Evolutionary conservation across 2,888 invertebrate genomes (phyloP), one percentile per base, ranked within the genome.

Genomic region (Orthosia incerta): DNA sequence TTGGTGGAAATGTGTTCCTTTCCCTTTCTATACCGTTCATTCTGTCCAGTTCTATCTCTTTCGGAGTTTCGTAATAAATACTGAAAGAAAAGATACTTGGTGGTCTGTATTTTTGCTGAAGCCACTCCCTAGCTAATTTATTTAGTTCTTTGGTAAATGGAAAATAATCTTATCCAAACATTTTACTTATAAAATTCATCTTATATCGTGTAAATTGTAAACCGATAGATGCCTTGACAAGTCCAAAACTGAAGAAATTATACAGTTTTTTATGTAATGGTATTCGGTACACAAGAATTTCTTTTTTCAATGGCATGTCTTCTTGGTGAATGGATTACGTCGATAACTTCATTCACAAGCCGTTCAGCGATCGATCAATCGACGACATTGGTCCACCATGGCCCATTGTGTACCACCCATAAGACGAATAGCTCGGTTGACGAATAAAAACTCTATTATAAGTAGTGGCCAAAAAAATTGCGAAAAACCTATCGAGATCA

Each of bases 401-500:
- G 16, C 7, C 66, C 26, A 71, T 74, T 79, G 70, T 79, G 63
- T 63, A 57, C 7, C 20, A 39, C 46, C 51, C 46, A 67, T 48
- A 60, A 70, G 70, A 80, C 60, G 59, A 55, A 80, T 68, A 50
- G 63, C 51, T n/a, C 39, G 56, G 63, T 61, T 64, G 68, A 69
- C 53, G 46, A 51, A 78, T 69, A 79, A 79, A 79, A 79, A 79
- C 62, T 66, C 66, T 23, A 69, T 26, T 61, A 60, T 26, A 78
- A 59, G 4, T 31, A n/a, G 11, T 12, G 1, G 23, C 18, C 51
- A 80, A 67, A 79, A 71, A 80, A 60, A 26, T 23, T 31, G 3
- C 20, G 63, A 62, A 76, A 79, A 80, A 75, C 67, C 59, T 23
- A 61, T 56, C 13, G 60, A 15, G 80, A 68, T 71, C 79, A 80